These are phyloP conservation scores for Linnaemya vulpina DNA, from an alignment of 2,888 invertebrate species.

Conservation along the genomic window DNA sequence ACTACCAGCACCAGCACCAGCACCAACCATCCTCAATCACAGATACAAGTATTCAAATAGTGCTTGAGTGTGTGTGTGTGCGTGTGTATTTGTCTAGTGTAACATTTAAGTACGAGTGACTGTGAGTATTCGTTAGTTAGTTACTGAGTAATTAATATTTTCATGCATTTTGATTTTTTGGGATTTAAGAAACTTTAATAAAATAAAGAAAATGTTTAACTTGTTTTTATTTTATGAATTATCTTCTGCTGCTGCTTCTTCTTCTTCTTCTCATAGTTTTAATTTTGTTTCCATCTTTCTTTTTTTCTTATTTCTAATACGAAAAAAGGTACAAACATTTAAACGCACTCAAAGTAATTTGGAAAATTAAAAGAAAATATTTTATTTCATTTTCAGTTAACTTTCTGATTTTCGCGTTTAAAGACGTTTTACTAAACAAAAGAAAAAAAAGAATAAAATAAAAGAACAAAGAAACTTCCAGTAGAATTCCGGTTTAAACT, in stretches of 20 bases:
- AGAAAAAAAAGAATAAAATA: constrained; percentile 33
- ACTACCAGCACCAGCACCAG: not conserved
- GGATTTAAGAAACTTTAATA: constrained; percentile 75
- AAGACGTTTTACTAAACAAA: constrained; percentile 76
- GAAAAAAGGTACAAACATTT: constrained; percentile 28
- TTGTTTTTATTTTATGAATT: constrained; percentile 35
- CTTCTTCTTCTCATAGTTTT: constrained; percentile 32
- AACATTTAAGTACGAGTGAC: constrained; percentile 57
- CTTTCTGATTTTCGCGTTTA: constrained; percentile 81
- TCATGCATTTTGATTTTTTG: constrained; percentile 82
- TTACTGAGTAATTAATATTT: constrained; percentile 79
- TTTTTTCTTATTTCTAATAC: constrained; percentile 42
- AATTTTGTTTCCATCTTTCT: not conserved
- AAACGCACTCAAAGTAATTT: constrained; percentile 34
- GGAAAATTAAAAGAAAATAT: constrained; percentile 57
- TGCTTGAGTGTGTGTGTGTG: constrained; percentile 15
- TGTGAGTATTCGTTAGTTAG: constrained; percentile 63
- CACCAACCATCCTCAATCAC: not conserved
- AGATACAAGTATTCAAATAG: not conserved
- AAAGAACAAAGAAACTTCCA: constrained; percentile 42
- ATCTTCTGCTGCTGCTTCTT: constrained; percentile 32
- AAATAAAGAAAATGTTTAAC: constrained; percentile 64
- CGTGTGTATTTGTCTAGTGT: constrained; percentile 36
- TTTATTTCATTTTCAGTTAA: constrained; percentile 78
- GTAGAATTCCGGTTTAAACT: constrained; percentile 51